These are phyloP conservation scores for Dryoscopus gambensis DNA, from an alignment of 2,113 vertebrate species.

Conservation along the genomic window DNA sequence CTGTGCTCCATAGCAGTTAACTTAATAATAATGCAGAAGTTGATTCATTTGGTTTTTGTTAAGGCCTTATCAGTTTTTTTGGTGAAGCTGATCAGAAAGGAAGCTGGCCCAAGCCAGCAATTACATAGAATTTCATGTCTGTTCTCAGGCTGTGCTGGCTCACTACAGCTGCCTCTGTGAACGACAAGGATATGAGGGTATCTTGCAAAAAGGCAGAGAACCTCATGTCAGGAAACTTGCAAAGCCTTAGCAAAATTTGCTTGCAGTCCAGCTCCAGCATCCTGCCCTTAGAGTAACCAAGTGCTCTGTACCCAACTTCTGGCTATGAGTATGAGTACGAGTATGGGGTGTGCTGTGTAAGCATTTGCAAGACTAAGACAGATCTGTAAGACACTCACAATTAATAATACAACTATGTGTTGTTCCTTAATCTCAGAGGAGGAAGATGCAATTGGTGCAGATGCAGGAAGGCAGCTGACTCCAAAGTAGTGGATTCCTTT, in stretches of 20 bases:
- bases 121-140: neutral
- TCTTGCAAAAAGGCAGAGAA: neutral
- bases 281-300: neutral
- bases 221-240: neutral
- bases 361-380: neutral
- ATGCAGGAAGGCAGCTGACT: neutral
- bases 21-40: neutral
- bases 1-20: neutral
- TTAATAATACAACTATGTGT: neutral
- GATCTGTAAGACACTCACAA: neutral
- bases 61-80: neutral
- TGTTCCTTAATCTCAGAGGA: neutral
- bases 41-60: neutral
- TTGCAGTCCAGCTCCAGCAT: neutral
- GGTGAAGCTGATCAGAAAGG: neutral
- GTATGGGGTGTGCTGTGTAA: neutral
- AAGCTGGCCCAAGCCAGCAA: neutral
- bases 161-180: neutral
- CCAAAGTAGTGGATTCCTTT: accelerated
- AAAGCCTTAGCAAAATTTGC: neutral
- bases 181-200: neutral
- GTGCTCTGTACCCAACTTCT: neutral
- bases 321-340: accelerated
- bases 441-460: neutral
- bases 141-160: neutral